Evolutionary conservation across 2,113 vertebrate species (phyloP).

Genomic region (Coptodon bakossiorum): DNA sequence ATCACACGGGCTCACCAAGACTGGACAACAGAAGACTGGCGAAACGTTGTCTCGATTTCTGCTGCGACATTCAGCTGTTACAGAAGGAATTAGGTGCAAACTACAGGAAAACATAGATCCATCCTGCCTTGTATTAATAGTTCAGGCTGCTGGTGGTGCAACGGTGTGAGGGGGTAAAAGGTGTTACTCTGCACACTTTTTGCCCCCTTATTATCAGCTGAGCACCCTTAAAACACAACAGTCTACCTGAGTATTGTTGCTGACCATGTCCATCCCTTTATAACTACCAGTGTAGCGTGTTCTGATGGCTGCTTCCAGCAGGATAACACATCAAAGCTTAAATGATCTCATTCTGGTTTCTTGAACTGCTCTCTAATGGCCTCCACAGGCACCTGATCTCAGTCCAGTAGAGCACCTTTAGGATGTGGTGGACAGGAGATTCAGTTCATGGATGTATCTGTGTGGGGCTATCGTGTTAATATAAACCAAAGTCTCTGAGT

Average conservation of each 20-base stretch:
- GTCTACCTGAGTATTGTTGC: neutral
- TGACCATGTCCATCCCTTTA: neutral
- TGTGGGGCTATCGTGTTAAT: neutral
- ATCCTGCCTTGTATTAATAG: neutral
- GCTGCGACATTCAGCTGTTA: neutral
- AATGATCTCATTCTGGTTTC: neutral
- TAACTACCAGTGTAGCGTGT: neutral
- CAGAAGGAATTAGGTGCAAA: neutral
- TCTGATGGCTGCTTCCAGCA: neutral
- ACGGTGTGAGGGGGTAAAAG: neutral
- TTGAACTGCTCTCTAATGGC: neutral
- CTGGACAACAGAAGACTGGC: neutral
- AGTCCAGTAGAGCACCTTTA: neutral
- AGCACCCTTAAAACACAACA: neutral
- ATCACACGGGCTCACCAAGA: neutral
- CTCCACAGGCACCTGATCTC: neutral
- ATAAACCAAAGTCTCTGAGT: neutral
- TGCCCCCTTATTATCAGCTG: neutral
- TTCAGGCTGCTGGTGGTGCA: neutral
- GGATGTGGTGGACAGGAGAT: neutral
- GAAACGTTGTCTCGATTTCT: neutral
- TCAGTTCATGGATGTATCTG: neutral
- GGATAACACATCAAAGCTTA: neutral
- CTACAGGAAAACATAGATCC: neutral
- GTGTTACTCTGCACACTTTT: neutral